Base-by-base conservation (phyloP, 2,888 invertebrate genomes). In the Parthenolecanium corni region DNA sequence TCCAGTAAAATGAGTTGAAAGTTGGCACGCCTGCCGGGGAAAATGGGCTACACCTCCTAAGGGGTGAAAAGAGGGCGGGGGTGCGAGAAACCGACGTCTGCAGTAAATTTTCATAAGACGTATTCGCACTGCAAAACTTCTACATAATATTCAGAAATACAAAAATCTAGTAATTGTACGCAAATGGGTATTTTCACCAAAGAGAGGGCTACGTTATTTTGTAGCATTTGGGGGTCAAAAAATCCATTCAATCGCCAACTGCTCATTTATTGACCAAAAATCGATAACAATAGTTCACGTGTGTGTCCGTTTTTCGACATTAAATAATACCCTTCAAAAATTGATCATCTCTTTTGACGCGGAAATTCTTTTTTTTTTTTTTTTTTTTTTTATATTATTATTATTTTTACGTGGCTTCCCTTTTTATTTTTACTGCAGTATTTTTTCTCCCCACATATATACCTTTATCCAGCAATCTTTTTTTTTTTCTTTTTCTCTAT, bases 221-320 rank as follows among this genome's bases (percentile, higher is more conserved):
- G 9, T 9, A 31, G 31, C 31, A n/a, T n/a, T n/a, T n/a, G n/a
- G 61, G 61, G 61, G 61, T 49, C 49, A 61, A 51, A 61, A 61
- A 61, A 61, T 61, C 61, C 16, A 61, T 61, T 61, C 51, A 61
- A 38, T 38, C 31, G 61, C 61, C 61, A 61, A 61, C 61, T 61
- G 61, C 61, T 49, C 61, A 61, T 61, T 61, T 61, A 61, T 61
- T 61, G 61, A 61, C 61, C 61, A 61, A 61, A 54, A 61, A 61
- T 61, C 61, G 47, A 49, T 18, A 61, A 61, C 61, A 61, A 49
- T 61, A 18, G 49, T 49, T 61, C 61, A 49, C 61, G 61, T 61
- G 61, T 61, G 58, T 61, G 61, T 61, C 61, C 61, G 61, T 61
- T 61, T 47, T 61, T 51, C 61, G 21, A 38, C 49, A 61, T 61